Base-by-base conservation (phyloP, 2,888 invertebrate genomes). In the Caenorhabditis imperialis region DNA sequence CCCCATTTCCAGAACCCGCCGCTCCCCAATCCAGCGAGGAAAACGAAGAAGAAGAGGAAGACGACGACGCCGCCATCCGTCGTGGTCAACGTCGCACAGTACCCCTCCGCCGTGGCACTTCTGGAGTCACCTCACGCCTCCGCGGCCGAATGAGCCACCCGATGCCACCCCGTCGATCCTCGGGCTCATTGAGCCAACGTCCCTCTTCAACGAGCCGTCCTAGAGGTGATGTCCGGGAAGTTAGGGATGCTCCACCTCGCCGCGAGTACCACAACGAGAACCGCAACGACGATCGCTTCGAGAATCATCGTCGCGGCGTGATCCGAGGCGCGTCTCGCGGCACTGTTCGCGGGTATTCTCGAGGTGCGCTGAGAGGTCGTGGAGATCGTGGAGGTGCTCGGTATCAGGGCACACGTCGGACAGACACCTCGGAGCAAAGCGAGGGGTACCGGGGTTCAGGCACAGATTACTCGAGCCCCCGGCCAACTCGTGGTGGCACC, bases 221-320 rank as follows among this genome's bases (percentile, higher is more conserved):
- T n/a, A n/a, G n/a, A n/a, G n/a, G n/a, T n/a, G n/a, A n/a, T n/a
- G n/a, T n/a, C n/a, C 47, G 22, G 23, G 38, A 27, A 25, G 35
- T 35, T 8, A 35, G 51, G 20, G 51, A 22, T 1, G 30, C 25
- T 22, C 20, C 58, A 37, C n/a, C 40, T 7, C 58, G 54, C 1
- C 22, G 69, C 1, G 69, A 70, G 25, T 70, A 70, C 47, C 58
- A 58, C 35, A 44, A 53, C 7, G 61, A 16, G 3, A 42, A 70
- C 22, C 33, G 55, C 18, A 30, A 61, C 25, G 74, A 74, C 20
- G 74, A 74, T 57, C 45, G 69, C 23, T 67, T 69, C 16, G 74
- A 74, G 42, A 75, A 75, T 54, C 75, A 75, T 63, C 40, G 75
- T 27, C 18, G 75, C 12, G 75, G 75, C 6, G 75, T 75, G 4